Percentiles rank a stretch among this genome's conserved stretches.
Conservation (phyloP, 2,113 vertebrate species). For the Leptobrachium leishanense region DNA sequence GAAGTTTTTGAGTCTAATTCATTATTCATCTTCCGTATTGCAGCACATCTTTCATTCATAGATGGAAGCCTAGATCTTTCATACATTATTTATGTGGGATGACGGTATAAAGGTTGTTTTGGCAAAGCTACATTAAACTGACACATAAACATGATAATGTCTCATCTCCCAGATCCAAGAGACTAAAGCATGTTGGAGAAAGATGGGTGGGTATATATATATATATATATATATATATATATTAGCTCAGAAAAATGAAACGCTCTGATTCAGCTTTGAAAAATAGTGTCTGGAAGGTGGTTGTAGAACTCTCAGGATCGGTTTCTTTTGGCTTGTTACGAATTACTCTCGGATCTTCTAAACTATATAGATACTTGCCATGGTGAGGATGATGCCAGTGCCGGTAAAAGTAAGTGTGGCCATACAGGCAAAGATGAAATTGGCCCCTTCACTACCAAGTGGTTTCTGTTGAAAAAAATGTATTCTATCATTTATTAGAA, state of each 20-base stretch:
- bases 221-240: background rate
- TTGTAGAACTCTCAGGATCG: no score
- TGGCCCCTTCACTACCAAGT: no score
- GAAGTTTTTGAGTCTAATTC: slow-evolving; percentile 6
- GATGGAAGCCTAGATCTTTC: slow-evolving; percentile 19
- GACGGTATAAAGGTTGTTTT: slow-evolving; percentile 22
- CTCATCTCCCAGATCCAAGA: background rate
- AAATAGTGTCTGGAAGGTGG: no score
- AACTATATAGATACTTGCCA: no score
- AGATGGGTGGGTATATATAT: no score
- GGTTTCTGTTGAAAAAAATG: no score
- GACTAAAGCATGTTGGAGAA: background rate
- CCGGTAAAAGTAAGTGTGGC: no score
- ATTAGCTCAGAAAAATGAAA: background rate
- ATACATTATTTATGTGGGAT: slow-evolving; percentile 33
- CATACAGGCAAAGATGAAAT: no score
- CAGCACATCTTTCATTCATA: slow-evolving; percentile 27
- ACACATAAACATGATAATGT: slow-evolving; percentile 7
- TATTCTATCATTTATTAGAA: no score
- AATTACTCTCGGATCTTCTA: no score
- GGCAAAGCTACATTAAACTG: slow-evolving; percentile 21
- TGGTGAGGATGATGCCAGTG: no score
- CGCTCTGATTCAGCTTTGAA: background rate
- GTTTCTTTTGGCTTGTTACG: no score
- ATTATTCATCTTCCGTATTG: slow-evolving; percentile 38